These are phyloP conservation scores for Cerastoderma edule DNA, from an alignment of 2,888 invertebrate species.

Conservation along the genomic window DNA sequence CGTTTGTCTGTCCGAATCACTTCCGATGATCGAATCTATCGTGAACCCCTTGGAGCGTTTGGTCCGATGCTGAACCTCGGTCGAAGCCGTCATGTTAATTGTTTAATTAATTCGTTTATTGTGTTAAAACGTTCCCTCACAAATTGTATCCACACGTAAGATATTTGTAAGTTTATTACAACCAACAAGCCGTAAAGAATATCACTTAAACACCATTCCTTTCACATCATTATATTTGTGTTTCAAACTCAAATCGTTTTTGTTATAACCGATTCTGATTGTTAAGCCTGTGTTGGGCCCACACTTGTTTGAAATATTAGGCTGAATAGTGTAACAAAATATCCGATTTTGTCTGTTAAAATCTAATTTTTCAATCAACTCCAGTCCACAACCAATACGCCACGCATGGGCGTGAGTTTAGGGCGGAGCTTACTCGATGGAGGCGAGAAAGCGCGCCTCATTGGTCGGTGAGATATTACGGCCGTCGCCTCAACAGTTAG, in stretches of 20 bases:
- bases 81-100: conserved; percentile 54
- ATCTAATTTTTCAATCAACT: conserved; percentile 47
- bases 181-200: conserved; percentile 4
- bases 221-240: conserved; percentile 20
- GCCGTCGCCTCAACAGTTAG: conserved; percentile 8
- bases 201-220: conserved; percentile 9
- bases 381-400: conserved; percentile 34
- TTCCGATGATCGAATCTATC: conserved; percentile 70
- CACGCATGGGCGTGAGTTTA: conserved; percentile 30
- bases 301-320: conserved; percentile 34
- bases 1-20: conserved; percentile 59
- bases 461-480: conserved; percentile 27
- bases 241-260: conserved; percentile 14
- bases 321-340: conserved; percentile 54
- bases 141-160: too few species aligned
- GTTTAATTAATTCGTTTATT: too few species aligned
- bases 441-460: conserved; percentile 16
- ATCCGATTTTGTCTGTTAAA: conserved; percentile 57
- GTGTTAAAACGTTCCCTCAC: too few species aligned
- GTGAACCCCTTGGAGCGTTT: conserved; percentile 63
- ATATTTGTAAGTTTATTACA: too few species aligned
- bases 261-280: conserved; percentile 22
- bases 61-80: conserved; percentile 29
- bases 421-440: conserved; percentile 33
- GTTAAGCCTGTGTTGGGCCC: not conserved